Evolutionary conservation across 92 coral and sea anemone genomes (phyloP).

Genomic region (Hydrozoanthus gracilis): DNA sequence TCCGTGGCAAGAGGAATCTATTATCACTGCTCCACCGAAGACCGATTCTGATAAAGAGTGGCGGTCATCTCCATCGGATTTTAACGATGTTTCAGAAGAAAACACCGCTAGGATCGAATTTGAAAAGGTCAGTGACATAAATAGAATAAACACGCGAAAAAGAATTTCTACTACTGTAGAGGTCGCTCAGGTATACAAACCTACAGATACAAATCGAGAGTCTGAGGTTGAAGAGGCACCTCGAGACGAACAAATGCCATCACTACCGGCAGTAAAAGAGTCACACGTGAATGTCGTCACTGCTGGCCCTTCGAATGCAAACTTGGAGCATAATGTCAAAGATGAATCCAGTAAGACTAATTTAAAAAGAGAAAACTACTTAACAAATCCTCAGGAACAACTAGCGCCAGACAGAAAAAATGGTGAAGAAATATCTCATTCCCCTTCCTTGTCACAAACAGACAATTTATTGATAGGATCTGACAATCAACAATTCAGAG

Average conservation of each 20-base stretch:
- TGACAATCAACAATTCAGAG: neutral
- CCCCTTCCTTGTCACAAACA: neutral
- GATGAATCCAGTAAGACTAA: neutral
- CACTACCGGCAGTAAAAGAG: neutral
- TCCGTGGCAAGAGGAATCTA: conserved; percentile 29
- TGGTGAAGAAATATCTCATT: neutral
- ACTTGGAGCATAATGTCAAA: too few species aligned
- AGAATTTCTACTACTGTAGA: neutral
- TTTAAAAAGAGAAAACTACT: neutral
- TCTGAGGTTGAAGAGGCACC: neutral
- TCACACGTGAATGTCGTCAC: neutral
- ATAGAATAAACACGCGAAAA: neutral
- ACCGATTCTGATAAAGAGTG: neutral
- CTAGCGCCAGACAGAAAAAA: neutral
- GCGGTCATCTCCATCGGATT: conserved; percentile 30
- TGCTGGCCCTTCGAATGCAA: too few species aligned
- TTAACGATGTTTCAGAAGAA: neutral
- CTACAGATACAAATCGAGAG: neutral
- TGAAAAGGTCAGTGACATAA: neutral
- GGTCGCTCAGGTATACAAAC: neutral
- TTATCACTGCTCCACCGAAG: neutral
- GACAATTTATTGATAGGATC: neutral
- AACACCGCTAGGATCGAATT: neutral
- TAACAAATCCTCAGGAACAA: neutral
- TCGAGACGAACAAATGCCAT: neutral